These are phyloP conservation scores for Oxyura jamaicensis DNA, from an alignment of 2,113 vertebrate species.

Conservation along the genomic window DNA sequence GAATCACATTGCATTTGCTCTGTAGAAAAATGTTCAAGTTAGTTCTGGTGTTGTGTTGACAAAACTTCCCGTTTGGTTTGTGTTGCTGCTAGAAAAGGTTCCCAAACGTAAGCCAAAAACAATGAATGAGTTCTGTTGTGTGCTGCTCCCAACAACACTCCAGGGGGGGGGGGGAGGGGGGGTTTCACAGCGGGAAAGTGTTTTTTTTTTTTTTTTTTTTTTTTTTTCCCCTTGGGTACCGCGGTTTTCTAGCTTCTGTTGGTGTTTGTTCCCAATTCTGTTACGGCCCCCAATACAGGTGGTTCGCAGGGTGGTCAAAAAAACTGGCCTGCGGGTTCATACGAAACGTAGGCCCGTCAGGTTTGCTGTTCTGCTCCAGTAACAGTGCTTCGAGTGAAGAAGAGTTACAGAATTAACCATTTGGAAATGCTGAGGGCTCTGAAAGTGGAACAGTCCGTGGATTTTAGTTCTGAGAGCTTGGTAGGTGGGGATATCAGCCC, in stretches of 20 bases:
- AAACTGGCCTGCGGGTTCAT: neutral
- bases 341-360: neutral
- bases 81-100: neutral
- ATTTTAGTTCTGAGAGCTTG: neutral
- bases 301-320: neutral
- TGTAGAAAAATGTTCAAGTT: neutral
- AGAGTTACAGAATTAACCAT: neutral
- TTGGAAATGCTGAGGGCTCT: fast-evolving
- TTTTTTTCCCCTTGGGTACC: neutral
- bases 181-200: neutral
- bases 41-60: neutral
- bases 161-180: too few species aligned
- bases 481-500: neutral
- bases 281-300: neutral
- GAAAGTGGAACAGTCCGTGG: neutral
- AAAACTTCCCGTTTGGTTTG: neutral
- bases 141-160: neutral
- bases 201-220: neutral
- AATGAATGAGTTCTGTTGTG: neutral
- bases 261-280: neutral
- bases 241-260: neutral
- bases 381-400: neutral
- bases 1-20: neutral
- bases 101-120: neutral
- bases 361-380: neutral